These are phyloP conservation scores for Pseudeuparius sepicola DNA, from an alignment of 2,888 invertebrate species.

Conservation along the genomic window DNA sequence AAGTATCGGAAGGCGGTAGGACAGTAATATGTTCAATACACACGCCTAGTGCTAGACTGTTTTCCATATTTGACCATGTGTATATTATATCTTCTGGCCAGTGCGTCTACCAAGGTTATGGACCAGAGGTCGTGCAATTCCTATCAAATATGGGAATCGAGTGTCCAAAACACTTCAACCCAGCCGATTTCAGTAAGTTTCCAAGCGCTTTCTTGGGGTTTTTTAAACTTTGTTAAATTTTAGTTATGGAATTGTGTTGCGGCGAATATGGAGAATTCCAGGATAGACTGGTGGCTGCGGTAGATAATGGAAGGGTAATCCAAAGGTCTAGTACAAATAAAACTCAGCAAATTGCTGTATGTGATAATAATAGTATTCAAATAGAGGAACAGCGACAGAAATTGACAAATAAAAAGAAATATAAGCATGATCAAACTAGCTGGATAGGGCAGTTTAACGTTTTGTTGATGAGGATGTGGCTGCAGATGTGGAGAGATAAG, in stretches of 20 bases:
- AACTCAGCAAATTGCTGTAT: no score
- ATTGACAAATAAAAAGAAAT: conserved; percentile 7
- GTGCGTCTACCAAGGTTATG: conserved; percentile 81
- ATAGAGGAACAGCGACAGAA: conserved; percentile 4
- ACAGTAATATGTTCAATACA: conserved; percentile 92
- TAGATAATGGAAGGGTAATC: conserved; percentile 53
- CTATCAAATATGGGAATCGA: conserved; percentile 64
- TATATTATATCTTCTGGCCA: conserved; percentile 83
- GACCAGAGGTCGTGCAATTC: conserved; percentile 71
- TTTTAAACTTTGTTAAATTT: conserved; percentile 23
- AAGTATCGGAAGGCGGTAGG: conserved; percentile 74
- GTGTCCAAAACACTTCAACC: conserved; percentile 90
- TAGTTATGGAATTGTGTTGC: conserved; percentile 72
- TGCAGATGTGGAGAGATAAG: conserved; percentile 67
- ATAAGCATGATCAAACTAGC: conserved; percentile 14
- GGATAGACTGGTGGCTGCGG: conserved; percentile 56
- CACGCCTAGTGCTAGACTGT: conserved; percentile 89
- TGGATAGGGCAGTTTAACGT: conserved; percentile 58
- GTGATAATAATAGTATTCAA: conserved; percentile 5
- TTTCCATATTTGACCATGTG: conserved; percentile 84
- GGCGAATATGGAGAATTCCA: conserved; percentile 68
- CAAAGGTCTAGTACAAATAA: no score
- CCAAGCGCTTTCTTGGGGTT: neutral
- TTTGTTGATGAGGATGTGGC: conserved; percentile 56
- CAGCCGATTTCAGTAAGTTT: conserved; percentile 85